These are phyloP conservation scores for Melanophora roralis DNA, from an alignment of 2,888 invertebrate species.

Conservation along the genomic window DNA sequence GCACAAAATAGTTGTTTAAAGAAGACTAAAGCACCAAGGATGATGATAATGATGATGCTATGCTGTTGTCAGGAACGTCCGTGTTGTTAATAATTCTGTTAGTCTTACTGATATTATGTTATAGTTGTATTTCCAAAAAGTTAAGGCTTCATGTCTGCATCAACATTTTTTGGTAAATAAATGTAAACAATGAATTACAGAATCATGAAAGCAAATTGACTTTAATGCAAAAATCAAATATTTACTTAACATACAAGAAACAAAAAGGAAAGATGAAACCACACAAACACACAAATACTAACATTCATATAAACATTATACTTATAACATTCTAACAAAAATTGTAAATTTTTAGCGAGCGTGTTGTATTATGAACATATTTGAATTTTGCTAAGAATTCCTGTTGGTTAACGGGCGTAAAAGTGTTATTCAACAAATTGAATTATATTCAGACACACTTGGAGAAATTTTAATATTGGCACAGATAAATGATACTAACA, in stretches of 20 bases:
- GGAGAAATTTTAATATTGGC: no score
- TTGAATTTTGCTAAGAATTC: conserved; percentile 41
- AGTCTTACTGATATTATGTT: background rate
- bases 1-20: conserved; percentile 30
- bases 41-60: background rate
- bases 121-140: conserved; percentile 5
- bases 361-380: background rate
- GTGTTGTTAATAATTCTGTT: background rate
- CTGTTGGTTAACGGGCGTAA: conserved; percentile 46
- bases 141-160: conserved; percentile 52
- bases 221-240: conserved; percentile 78
- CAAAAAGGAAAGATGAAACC: conserved; percentile 28
- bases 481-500: no score
- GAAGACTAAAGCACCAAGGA: no score
- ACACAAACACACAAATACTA: background rate
- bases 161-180: conserved; percentile 60
- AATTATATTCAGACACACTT: background rate
- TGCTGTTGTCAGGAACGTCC: background rate
- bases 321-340: conserved; percentile 10
- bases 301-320: background rate
- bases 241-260: conserved; percentile 70
- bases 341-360: conserved; percentile 15
- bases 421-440: conserved; percentile 53
- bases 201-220: conserved; percentile 78
- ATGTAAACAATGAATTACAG: conserved; percentile 77